Base-by-base conservation (phyloP, 1,140 invertebrate species). In the Sminthurides bifidus region DNA sequence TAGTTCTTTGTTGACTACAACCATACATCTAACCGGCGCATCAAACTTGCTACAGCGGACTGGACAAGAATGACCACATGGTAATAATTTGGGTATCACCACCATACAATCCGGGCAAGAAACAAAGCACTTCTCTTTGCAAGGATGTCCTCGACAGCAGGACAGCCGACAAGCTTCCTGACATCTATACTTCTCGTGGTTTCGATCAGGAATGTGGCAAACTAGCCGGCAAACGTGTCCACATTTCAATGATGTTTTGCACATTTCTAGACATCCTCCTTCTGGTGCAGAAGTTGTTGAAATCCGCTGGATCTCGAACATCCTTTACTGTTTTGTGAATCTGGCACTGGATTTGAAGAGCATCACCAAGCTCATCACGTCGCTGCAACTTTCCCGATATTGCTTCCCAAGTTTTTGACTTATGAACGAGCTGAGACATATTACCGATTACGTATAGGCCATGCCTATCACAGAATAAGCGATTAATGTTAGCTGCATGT, bases 381-480 rank as follows among this genome's bases (percentile, higher is more conserved):
- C 65, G 53, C 61, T 61, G 38, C 29, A 67, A 35, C 19, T 64
- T 67, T 27, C 31, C 30, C 19, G 46, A 50, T 40, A 51, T 58
- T 54, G 23, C 69, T 65, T 27, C 58, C 57, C 38, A 72, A 69
- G 35, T 69, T 52, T 63, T 66, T 60, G 49, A 64, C 3, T 37
- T 53, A 6, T 30, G 29, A 0, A 33, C 61, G 8, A 77, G 60
- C 24, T 58, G 24, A 33, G 71, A 64, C 58, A 77, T 72, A 66
- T 81, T 78, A 27, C 77, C 78, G 41, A 77, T 69, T 19, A 74
- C 69, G 66, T 70, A 79, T 23, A 81, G 64, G 2, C 77, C 78
- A 44, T 70, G 72, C 59, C 75, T 76, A 49, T n/a, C n/a, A n/a
- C n/a, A n/a, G n/a, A n/a, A n/a, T n/a, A n/a, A n/a, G n/a, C n/a